Evolutionary conservation across 2,113 vertebrate species (phyloP).

Genomic region (Psettodes erumei): DNA sequence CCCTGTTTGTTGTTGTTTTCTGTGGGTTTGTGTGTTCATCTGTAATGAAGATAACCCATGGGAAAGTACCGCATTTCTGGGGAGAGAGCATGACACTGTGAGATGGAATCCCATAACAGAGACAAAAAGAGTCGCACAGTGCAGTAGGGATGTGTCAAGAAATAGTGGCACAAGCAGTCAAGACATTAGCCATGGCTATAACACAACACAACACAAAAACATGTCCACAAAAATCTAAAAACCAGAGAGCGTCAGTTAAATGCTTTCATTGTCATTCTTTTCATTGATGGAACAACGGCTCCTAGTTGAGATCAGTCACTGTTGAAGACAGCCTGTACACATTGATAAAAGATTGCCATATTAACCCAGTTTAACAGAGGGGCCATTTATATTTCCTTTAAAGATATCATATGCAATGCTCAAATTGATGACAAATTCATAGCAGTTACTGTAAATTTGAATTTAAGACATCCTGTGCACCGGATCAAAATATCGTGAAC

Average conservation of each 20-base stretch:
- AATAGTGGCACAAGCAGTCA: background rate
- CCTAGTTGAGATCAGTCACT: too few relatives aligned
- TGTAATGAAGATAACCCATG: background rate
- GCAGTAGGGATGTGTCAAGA: background rate
- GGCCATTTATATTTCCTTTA: background rate
- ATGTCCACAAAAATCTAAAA: background rate
- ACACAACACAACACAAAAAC: background rate
- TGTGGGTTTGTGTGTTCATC: background rate
- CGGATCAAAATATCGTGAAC: background rate
- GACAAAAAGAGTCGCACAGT: background rate
- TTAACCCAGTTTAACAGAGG: background rate
- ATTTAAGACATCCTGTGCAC: background rate
- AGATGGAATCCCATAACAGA: background rate
- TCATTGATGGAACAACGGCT: background rate
- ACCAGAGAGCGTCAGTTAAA: background rate
- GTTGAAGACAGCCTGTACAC: too few relatives aligned
- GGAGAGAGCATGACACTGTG: background rate
- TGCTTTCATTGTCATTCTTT: background rate
- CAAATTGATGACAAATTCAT: conserved; percentile 9
- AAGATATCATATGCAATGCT: background rate
- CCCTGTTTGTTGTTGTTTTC: too few relatives aligned
- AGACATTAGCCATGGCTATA: background rate
- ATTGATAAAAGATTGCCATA: background rate
- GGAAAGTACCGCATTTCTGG: background rate
- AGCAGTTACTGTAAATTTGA: background rate